Conservation (phyloP, 2,113 vertebrate genomes). For the Archilochus colubris region DNA sequence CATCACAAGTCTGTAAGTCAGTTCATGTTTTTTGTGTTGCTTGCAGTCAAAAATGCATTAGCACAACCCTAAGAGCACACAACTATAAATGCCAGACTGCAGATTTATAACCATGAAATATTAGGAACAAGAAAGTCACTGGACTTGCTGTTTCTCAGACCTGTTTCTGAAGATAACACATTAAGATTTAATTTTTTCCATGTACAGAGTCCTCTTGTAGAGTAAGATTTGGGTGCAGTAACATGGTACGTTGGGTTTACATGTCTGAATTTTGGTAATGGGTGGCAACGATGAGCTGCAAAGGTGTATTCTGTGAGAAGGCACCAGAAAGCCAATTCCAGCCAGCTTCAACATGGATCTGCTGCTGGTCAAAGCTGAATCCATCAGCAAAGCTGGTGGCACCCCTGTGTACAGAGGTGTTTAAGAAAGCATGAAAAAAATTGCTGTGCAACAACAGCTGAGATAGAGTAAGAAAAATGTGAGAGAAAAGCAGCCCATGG, state of each 20-base stretch:
- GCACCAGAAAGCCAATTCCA: not conserved
- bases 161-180: not conserved
- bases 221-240: not conserved
- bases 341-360: not conserved
- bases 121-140: not conserved
- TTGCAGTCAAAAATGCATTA: not conserved
- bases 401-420: rapidly evolving
- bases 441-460: not conserved
- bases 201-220: not conserved
- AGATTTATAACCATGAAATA: not conserved
- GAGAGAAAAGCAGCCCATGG: not conserved
- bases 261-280: not conserved
- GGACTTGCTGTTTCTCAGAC: not conserved
- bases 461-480: not conserved
- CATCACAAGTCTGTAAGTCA: not conserved
- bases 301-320: not conserved
- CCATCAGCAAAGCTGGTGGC: not conserved
- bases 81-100: not conserved
- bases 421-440: not conserved
- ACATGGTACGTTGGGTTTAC: not conserved
- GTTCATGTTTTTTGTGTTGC: not conserved
- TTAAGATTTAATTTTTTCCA: not conserved
- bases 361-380: not conserved
- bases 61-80: not conserved
- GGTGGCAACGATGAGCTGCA: not conserved